Base-by-base conservation (phyloP, 2,888 invertebrate genomes). In the Fragum sueziense region DNA sequence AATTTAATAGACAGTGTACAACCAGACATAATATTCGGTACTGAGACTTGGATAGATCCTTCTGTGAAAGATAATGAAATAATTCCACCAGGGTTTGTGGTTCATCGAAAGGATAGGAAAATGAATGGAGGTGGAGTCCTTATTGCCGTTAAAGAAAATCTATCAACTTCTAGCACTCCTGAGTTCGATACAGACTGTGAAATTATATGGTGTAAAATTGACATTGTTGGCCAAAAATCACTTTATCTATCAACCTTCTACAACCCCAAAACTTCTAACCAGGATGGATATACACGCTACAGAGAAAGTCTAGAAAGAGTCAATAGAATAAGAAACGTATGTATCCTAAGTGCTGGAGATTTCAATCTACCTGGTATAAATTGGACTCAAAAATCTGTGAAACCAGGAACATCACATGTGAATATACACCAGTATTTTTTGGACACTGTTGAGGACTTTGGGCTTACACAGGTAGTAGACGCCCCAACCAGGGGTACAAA, bases 121-220 rank as follows among this genome's bases (percentile, higher is more conserved):
- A 11, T 62, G 20, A 75, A 69, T 41, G 78, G 73, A 17, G 75
- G 83, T 11, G 78, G 80, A 25, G 83, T 78, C 9, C 52, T 80
- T 25, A 29, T 83, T n/a, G 80, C 80, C 11, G 47, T 83, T 22
- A 71, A 57, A 14, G 54, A 72, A 7, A 29, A 68, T 14, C 34
- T 78, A 17, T 27, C 22, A 0, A 59, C 37, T 25, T 54, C 75
- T 47, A 14, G 75, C n/a, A 65, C 33, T 1, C 65, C 69, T n/a
- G 78, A 83, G 57, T 57, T 83, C 9, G 47, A 79, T 47, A 71
- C 74, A 33, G 74, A 76, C 52, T 80, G 76, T 67, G 80, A 76
- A 61, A 74, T 80, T 17, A 59, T 76, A n/a, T 80, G 76, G 80
- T 54, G 69, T n/a, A 80, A 76, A 61, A n/a, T 80, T 0, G 41